These are phyloP conservation scores for Synanthedon myopaeformis DNA, from an alignment of 2,888 invertebrate genomes.

Conservation along the genomic window DNA sequence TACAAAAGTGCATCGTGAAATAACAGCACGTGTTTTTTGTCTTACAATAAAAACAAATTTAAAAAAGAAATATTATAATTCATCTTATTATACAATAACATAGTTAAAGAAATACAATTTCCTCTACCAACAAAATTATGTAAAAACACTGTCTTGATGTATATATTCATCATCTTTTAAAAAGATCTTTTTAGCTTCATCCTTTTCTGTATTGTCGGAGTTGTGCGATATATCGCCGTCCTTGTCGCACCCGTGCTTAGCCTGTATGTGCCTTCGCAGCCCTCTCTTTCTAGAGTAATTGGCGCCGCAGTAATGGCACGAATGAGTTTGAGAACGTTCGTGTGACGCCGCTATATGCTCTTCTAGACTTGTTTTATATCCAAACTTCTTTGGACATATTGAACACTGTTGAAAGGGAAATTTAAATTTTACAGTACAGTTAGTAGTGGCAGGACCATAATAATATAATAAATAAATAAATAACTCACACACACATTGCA, in stretches of 20 bases:
- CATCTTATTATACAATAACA: no score
- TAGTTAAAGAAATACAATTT: no score
- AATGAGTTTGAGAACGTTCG: constrained; percentile 29
- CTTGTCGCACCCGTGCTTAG: constrained; percentile 26
- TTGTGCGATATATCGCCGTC: not conserved
- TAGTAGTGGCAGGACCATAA: no score
- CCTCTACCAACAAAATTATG: no score
- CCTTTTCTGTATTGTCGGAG: not conserved
- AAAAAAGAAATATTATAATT: no score
- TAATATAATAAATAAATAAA: no score
- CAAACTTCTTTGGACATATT: constrained; percentile 50
- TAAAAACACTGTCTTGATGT: not conserved
- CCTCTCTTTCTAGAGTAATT: constrained; percentile 38
- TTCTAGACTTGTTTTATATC: constrained; percentile 48
- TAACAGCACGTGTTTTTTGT: no score
- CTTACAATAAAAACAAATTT: no score
- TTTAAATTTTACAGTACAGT: no score
- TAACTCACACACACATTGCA: no score
- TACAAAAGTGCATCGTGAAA: no score
- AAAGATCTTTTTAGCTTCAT: not conserved
- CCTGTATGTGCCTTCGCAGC: constrained; percentile 35
- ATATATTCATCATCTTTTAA: not conserved
- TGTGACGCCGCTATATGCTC: constrained; percentile 47
- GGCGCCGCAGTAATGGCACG: constrained; percentile 40
- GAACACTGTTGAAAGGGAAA: constrained; percentile 44